phyloP scores from a whole-genome alignment of 2,888 invertebrate species.

The Campopleginae sp. region DNA sequence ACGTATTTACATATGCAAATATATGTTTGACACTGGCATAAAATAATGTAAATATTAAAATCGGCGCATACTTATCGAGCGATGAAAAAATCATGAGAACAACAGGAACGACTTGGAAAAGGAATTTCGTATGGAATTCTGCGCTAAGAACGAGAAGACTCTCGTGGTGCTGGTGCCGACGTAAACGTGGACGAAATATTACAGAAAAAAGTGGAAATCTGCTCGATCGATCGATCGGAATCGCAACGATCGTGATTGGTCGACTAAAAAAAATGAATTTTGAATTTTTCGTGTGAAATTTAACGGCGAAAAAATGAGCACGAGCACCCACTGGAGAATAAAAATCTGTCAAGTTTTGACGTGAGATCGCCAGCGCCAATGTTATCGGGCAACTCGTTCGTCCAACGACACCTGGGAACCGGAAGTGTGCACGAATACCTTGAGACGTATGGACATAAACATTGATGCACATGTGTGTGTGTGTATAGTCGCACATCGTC shows the following conservation, averaged over 20 bases:
- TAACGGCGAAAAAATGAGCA: not conserved
- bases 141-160: not conserved
- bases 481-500: conserved; percentile 8
- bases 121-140: not conserved
- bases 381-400: conserved; percentile 40
- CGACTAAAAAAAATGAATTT: not conserved
- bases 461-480: not conserved
- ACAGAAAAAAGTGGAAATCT: too few relatives aligned
- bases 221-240: not conserved
- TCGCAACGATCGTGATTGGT: not conserved
- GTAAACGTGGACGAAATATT: not conserved
- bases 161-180: not conserved
- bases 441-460: conserved; percentile 17
- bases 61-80: not conserved
- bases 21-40: not conserved
- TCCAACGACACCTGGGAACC: conserved; percentile 56
- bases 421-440: conserved; percentile 54
- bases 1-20: not conserved
- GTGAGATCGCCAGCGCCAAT: conserved; percentile 3
- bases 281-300: not conserved
- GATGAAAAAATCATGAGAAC: not conserved
- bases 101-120: not conserved
- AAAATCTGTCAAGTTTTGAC: conserved; percentile 15
- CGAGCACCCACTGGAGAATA: not conserved
- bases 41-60: conserved; percentile 1